Conservation (phyloP, 2,113 vertebrate species). For the Sinocyclocheilus rhinocerous region DNA sequence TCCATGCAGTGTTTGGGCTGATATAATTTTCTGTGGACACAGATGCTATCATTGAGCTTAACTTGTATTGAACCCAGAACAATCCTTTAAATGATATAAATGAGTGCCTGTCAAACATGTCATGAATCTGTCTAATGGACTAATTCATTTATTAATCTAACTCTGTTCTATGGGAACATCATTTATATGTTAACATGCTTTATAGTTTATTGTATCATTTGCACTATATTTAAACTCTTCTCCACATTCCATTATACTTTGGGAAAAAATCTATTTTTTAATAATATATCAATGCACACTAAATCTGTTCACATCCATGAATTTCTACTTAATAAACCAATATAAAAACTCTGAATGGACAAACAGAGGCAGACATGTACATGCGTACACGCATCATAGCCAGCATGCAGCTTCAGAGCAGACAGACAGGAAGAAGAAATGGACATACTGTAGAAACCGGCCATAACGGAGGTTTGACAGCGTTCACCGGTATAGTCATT, state of each 20-base stretch:
- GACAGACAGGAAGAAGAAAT: constrained; percentile 80
- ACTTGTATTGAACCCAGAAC: background rate
- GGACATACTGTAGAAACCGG: constrained; percentile 99
- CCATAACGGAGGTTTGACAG: constrained; percentile 99
- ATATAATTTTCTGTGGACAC: background rate
- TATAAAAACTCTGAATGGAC: background rate
- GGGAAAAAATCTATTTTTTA: background rate
- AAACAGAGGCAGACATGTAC: constrained; percentile 23
- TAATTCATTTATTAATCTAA: background rate
- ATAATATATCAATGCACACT: background rate
- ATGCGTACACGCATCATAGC: constrained; percentile 52
- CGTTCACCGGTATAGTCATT: constrained; percentile 99
- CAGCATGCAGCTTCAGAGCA: constrained; percentile 72
- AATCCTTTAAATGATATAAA: background rate
- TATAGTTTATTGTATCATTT: background rate
- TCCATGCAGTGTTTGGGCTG: background rate
- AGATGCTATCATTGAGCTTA: background rate
- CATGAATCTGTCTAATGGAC: background rate
- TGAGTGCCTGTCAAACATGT: background rate
- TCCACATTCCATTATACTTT: background rate
- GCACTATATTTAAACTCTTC: background rate
- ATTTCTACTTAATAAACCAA: background rate
- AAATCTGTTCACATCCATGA: background rate
- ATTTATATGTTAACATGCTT: background rate
- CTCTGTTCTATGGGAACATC: background rate